Conservation (phyloP, 2,797 vertebrate species). For the Mus minutoides region DNA sequence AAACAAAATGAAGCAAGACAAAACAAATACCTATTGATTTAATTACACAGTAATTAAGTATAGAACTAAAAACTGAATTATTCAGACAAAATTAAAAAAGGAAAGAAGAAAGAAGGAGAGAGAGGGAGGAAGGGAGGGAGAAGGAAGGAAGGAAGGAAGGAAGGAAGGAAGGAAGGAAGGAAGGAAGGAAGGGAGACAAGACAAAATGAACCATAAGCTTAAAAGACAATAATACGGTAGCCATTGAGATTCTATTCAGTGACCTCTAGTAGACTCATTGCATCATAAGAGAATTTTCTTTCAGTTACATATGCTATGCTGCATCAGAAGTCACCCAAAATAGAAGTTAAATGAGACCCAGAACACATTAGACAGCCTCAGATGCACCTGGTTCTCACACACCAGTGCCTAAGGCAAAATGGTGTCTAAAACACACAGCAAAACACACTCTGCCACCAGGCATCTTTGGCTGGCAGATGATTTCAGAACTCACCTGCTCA, state of each 20-base stretch:
- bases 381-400: background rate
- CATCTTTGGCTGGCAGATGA: background rate
- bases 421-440: background rate
- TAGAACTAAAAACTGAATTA: background rate
- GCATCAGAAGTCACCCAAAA: too few species aligned
- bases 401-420: background rate
- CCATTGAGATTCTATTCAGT: background rate
- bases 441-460: background rate
- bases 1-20: background rate
- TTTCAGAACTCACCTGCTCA: background rate
- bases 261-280: background rate
- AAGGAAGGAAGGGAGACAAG: too few species aligned
- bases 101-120: too few species aligned
- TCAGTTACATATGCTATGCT: background rate
- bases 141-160: rapidly evolving
- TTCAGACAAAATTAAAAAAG: background rate
- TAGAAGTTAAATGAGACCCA: background rate
- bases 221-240: background rate
- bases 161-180: background rate
- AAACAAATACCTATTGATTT: background rate
- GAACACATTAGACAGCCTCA: background rate
- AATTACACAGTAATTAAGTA: background rate
- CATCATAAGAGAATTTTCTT: background rate
- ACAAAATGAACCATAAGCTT: too few species aligned
- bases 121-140: rapidly evolving